phyloP scores from a whole-genome alignment of 2,888 invertebrate species.

The Arctia plantaginis region DNA sequence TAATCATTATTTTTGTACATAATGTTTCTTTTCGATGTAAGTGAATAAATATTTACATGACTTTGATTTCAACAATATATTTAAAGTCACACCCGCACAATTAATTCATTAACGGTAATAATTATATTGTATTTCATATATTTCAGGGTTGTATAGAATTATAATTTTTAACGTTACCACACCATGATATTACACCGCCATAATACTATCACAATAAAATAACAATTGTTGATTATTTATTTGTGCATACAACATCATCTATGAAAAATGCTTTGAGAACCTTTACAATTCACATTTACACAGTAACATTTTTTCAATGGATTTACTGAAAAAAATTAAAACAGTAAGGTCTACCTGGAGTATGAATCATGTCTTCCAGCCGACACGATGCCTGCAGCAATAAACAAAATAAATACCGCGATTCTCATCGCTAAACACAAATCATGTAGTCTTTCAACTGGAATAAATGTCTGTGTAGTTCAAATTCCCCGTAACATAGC shows the following conservation, averaged over 20 bases:
- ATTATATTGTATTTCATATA: not conserved
- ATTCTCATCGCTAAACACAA: conserved; percentile 14
- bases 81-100: too few relatives aligned
- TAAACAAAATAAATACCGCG: conserved; percentile 13
- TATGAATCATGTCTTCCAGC: conserved; percentile 48
- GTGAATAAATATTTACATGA: not conserved
- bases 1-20: not conserved
- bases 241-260: too few relatives aligned
- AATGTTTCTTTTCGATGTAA: not conserved
- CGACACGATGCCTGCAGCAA: conserved; percentile 7
- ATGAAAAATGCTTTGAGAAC: too few relatives aligned
- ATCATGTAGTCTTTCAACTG: not conserved
- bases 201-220: too few relatives aligned
- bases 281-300: too few relatives aligned
- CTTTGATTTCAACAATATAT: not conserved
- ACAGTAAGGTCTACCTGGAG: conserved; percentile 42
- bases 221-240: too few relatives aligned
- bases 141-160: too few relatives aligned
- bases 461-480: not conserved
- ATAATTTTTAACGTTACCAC: too few relatives aligned
- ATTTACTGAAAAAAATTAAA: not conserved
- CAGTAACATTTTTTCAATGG: not conserved
- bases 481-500: not conserved
- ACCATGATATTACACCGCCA: too few relatives aligned
- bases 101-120: not conserved